Percentiles rank a stretch among this genome's conserved stretches.
These are phyloP conservation scores for Enhydra lutris DNA, from an alignment of 2,113 vertebrate genomes.

Conservation along the genomic window DNA sequence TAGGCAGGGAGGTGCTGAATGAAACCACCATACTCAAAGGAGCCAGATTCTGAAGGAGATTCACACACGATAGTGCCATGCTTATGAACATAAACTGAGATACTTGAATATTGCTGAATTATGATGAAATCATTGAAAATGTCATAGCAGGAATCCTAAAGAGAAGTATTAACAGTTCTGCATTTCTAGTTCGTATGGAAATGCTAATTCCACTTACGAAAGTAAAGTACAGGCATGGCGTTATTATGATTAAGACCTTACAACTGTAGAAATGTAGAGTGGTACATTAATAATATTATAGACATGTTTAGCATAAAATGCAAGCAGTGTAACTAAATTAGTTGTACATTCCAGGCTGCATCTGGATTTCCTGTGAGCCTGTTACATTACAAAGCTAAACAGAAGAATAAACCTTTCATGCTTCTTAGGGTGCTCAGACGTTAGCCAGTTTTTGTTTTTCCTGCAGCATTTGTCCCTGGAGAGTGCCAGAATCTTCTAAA, in stretches of 20 bases:
- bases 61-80: not conserved
- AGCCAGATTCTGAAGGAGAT: conserved; percentile 12
- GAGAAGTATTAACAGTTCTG: conserved; percentile 38
- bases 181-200: conserved; percentile 54
- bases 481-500: conserved; percentile 63
- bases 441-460: conserved; percentile 64
- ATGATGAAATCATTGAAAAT: conserved; percentile 48
- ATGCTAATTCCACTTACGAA: conserved; percentile 56
- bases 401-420: conserved; percentile 59
- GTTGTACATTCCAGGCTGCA: conserved; percentile 30
- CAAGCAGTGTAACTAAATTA: conserved; percentile 35
- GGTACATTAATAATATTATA: conserved; percentile 54
- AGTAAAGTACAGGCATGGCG: not conserved
- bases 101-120: conserved; percentile 43
- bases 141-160: not conserved
- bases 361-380: conserved; percentile 55
- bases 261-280: conserved; percentile 43
- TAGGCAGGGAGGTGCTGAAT: conserved; percentile 5
- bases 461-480: conserved; percentile 58
- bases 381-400: conserved; percentile 51
- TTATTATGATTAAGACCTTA: conserved; percentile 63
- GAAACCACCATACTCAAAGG: conserved; percentile 20
- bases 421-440: conserved; percentile 48
- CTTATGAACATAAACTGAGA: conserved; percentile 2
- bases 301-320: conserved; percentile 57